phyloP scores from a whole-genome alignment of 92 coral and sea anemone genomes.

The Epizoanthus scotinus region DNA sequence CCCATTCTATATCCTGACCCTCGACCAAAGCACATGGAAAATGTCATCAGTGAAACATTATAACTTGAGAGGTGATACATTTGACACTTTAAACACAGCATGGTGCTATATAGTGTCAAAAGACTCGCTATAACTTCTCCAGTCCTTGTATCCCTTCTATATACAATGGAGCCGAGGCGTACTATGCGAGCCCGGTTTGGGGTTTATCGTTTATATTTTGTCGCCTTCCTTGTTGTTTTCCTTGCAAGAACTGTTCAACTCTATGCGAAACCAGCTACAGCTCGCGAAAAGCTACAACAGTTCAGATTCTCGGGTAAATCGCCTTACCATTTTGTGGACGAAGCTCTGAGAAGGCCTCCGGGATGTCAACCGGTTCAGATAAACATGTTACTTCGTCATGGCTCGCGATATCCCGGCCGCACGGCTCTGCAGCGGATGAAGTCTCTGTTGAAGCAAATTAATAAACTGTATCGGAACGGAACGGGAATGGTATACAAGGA shows the following conservation, averaged over 20 bases:
- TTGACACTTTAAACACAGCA: too few species aligned
- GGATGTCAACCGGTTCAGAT: slow-evolving; percentile 70
- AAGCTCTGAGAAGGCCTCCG: slow-evolving; percentile 41
- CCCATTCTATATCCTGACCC: too few species aligned
- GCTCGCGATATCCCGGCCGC: slow-evolving; percentile 81
- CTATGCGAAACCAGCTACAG: not conserved
- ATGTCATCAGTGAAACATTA: too few species aligned
- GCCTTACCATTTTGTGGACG: slow-evolving; percentile 59
- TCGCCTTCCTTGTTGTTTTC: not conserved
- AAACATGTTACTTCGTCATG: slow-evolving; percentile 87
- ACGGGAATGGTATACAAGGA: slow-evolving; percentile 62
- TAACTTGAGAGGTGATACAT: too few species aligned
- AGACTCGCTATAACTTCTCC: too few species aligned
- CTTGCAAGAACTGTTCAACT: not conserved
- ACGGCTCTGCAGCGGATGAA: slow-evolving; percentile 41
- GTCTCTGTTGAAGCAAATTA: slow-evolving; percentile 49
- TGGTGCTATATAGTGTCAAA: too few species aligned
- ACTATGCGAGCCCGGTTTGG: not conserved
- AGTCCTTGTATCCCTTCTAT: too few species aligned
- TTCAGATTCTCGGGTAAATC: slow-evolving; percentile 62
- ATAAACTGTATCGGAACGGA: slow-evolving; percentile 40
- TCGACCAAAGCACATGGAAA: too few species aligned
- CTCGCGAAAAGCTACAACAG: slow-evolving; percentile 1
- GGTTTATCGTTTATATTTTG: not conserved
- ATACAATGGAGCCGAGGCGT: too few species aligned